Base-by-base conservation (phyloP, 2,113 vertebrate species). In the Tringa solitaria region DNA sequence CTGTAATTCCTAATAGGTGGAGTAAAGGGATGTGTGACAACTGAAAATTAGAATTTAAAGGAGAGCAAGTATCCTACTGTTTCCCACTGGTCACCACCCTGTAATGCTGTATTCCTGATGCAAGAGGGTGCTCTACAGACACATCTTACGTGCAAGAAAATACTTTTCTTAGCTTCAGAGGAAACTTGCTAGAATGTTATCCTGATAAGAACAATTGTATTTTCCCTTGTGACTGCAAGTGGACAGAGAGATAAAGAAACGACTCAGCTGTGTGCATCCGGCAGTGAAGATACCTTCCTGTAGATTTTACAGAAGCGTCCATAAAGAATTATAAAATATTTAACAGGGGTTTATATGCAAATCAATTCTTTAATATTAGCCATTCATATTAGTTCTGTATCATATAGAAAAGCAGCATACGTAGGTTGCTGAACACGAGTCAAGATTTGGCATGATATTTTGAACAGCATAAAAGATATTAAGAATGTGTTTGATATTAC, bases 131-230 rank as follows among this genome's bases (percentile, higher is more conserved):
- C 60, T 89, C 50, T 72, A 24, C 5, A 30, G 32, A 56, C 37
- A n/a, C 9, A 27, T 90, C 30, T 59, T 43, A n/a, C 1, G 0
- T 54, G 21, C 61, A 46, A 39, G 33, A 35, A 72, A 89, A 59
- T 46, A 28, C 37, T 69, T 50, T 60, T 70, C 37, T 69, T 72
- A 33, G 68, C 32, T 82, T 72, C 37, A 54, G 61, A 89, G 94
- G 95, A 95, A 96, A 61, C 61, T 79, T 64, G 10, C 23, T 41
- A 61, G 74, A 92, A 48, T 22, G 8, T 46, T 56, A 41, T 12
- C 19, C 48, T 64, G 83, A 75, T 91, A 91, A 91, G 77, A 95
- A 82, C 60, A 91, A 92, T 46, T 80, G n/a, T 16, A 33, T 91
- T 93, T 91, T 50, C n/a, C 39, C 30, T 87, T 73, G 14, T 54